A percentile compares a stretch with the other conserved stretches of the same genome.
phyloP scores from a whole-genome alignment of 2,888 invertebrate genomes.

The Eutolmus rufibarbis region DNA sequence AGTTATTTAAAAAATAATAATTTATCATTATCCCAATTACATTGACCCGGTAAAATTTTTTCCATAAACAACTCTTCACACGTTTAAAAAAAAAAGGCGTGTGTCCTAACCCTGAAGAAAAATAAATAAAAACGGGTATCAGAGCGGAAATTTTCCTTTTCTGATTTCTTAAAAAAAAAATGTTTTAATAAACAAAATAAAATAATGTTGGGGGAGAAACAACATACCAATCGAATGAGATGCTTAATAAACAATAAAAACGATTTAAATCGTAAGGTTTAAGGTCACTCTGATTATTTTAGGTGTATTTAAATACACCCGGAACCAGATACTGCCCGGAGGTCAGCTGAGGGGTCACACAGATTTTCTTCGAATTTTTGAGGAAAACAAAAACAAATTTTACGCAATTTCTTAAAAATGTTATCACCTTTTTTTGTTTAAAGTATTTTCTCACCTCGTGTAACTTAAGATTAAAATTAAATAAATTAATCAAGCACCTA shows the following conservation, averaged over 20 bases:
- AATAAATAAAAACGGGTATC: background rate
- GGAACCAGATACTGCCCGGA: background rate
- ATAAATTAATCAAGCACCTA: too few species aligned
- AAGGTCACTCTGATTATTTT: background rate
- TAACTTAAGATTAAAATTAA: too few species aligned
- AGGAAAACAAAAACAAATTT: background rate
- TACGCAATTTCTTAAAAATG: background rate
- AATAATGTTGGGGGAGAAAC: background rate
- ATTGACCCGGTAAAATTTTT: background rate
- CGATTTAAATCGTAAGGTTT: background rate
- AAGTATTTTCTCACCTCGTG: background rate
- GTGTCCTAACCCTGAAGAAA: background rate
- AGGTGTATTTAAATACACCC: background rate
- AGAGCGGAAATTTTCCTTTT: background rate
- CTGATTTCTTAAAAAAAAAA: too few species aligned
- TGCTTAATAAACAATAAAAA: background rate
- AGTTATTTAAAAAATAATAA: background rate
- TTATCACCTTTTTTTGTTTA: background rate
- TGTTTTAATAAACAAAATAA: background rate
- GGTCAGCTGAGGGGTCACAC: background rate
- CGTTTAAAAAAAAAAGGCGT: background rate
- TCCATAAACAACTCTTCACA: background rate
- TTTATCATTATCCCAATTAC: background rate
- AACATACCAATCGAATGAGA: background rate
- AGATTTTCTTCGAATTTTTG: background rate